A percentile compares a stretch with the other conserved stretches of the same genome.
Conservation (phyloP, 2,888 invertebrate genomes). For the Punctoribates punctum region DNA sequence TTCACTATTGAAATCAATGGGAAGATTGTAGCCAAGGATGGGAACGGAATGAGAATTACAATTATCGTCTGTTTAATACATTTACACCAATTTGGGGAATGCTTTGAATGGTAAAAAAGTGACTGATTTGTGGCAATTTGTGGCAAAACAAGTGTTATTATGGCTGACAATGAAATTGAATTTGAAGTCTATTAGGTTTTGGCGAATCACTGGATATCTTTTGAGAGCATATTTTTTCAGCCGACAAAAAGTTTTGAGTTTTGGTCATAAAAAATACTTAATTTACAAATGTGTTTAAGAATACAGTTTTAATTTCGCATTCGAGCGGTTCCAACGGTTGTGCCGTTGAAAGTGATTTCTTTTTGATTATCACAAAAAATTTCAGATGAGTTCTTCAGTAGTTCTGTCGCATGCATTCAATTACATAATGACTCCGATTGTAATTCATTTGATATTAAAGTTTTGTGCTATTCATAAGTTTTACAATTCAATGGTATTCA, state of each 20-base stretch:
- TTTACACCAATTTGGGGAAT: not conserved
- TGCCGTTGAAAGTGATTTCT: not conserved
- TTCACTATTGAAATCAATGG: no score
- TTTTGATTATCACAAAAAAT: not conserved
- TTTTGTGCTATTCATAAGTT: not conserved
- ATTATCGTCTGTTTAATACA: no score
- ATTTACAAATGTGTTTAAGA: constrained; percentile 3
- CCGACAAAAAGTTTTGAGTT: not conserved
- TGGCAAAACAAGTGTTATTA: not conserved
- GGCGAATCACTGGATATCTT: not conserved
- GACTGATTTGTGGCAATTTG: not conserved
- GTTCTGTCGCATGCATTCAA: constrained; percentile 14
- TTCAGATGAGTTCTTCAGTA: not conserved
- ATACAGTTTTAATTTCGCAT: constrained; percentile 3
- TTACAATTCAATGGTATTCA: not conserved
- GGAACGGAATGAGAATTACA: no score
- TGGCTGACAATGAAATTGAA: not conserved
- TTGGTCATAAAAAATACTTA: not conserved
- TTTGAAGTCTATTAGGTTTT: constrained; percentile 5
- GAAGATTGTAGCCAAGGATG: no score
- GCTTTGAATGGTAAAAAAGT: not conserved
- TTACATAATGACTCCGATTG: not conserved
- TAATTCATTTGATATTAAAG: not conserved
- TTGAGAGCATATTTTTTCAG: no score
- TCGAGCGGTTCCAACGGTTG: not conserved